Base-by-base conservation (phyloP, 1,140 invertebrate genomes). In the Lanistes nyassanus region DNA sequence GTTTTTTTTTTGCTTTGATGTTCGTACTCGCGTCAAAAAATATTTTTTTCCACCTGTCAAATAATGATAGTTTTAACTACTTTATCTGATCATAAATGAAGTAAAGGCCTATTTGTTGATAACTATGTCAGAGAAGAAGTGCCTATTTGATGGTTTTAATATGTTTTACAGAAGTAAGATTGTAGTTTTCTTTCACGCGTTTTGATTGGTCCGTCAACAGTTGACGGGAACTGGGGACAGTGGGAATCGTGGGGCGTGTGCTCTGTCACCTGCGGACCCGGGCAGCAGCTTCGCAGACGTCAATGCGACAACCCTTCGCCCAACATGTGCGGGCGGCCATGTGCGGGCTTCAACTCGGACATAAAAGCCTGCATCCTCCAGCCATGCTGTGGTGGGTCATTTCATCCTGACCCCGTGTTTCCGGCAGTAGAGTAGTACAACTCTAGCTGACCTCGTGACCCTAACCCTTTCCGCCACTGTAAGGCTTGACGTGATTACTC, bases 171-270 rank as follows among this genome's bases (percentile, higher is more conserved):
- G 23, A 53, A 23, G 23, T 13, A 53, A 13, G 13, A 53, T 23
- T 23, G 13, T 13, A 53, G 13, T 53, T 53, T 53, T 53, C 51
- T 53, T 53, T 53, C 51, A 53, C 51, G 13, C 51, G 51, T 23
- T n/a, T n/a, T 73, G n/a, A 26, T 67, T 5, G 68, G 60, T 65
- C 58, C 67, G 39, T 55, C 81, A 75, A 13, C 58, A 84, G 84
- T 84, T 58, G 82, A 88, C 76, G 86, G 86, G n/a, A 75, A 77
- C 4, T 88, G 84, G 84, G 82, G 81, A 34, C 34, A 67, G 23
- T 88, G 87, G 87, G 65, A 76, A 6, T 19, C 65, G 7, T 87
- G 83, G 81, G 72, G 70, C 16, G 64, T 64, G 21, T 88, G 87
- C 76, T 82, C 80, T 3, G 75, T 76, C 16, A 74, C 82, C 1